These are phyloP conservation scores for Himalopsyche japonica DNA, from an alignment of 2,888 invertebrate species.

Conservation along the genomic window DNA sequence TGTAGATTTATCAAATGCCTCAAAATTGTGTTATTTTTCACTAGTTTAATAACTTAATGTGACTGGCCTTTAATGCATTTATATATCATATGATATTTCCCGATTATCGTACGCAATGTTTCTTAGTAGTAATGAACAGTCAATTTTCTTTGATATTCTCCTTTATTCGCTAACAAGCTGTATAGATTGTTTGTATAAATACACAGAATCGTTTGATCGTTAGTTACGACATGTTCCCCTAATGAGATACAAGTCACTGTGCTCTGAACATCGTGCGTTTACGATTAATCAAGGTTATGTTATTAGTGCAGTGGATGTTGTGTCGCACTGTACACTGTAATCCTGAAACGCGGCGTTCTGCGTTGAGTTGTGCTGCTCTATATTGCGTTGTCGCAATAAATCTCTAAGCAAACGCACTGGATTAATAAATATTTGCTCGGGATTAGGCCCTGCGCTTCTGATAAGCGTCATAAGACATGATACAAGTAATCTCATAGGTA, in stretches of 20 bases:
- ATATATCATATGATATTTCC: too few relatives aligned
- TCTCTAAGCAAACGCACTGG: neutral
- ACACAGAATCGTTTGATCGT: neutral
- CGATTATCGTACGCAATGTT: too few relatives aligned
- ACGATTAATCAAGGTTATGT: neutral
- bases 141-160: too few relatives aligned
- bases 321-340: neutral
- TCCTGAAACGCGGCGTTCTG: neutral
- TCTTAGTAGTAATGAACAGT: too few relatives aligned
- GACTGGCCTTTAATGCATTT: too few relatives aligned
- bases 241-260: neutral
- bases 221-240: neutral
- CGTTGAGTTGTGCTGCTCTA: neutral
- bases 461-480: neutral
- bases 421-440: neutral
- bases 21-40: too few relatives aligned
- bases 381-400: neutral
- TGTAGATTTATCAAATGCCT: too few relatives aligned
- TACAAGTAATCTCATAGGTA: neutral
- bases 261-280: neutral
- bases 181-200: neutral
- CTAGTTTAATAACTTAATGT: too few relatives aligned
- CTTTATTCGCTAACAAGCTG: too few relatives aligned
- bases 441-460: neutral
- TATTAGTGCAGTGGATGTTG: neutral